phyloP scores from a whole-genome alignment of 2,797 vertebrate species.

The Ctenosaura bakeri region DNA sequence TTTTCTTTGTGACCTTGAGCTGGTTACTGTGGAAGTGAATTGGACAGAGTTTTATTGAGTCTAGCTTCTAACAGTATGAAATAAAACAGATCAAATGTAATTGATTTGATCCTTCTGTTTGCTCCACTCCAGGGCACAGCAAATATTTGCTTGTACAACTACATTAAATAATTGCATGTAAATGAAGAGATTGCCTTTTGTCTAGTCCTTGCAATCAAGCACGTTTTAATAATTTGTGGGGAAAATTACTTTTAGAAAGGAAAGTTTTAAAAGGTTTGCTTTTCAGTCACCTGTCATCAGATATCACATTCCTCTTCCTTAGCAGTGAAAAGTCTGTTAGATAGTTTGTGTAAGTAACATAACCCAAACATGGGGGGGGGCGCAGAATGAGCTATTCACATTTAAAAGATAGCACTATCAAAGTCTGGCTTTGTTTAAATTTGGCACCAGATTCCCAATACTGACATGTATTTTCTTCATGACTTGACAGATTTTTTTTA shows the following conservation, averaged over 20 bases:
- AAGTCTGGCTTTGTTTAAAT: conserved; percentile 65
- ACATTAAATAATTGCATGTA: conserved; percentile 46
- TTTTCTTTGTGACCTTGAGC: conserved; percentile 66
- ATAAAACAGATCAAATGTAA: conserved; percentile 67
- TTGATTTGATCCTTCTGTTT: conserved; percentile 62
- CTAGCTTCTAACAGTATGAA: conserved; percentile 49
- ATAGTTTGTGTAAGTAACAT: conserved; percentile 47
- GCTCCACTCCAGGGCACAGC: conserved; percentile 45
- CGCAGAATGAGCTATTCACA: conserved; percentile 59
- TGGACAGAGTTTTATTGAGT: conserved; percentile 66
- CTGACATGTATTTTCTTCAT: conserved; percentile 49
- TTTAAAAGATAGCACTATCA: conserved; percentile 59
- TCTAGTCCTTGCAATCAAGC: conserved; percentile 39
- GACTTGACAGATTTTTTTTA: conserved; percentile 48
- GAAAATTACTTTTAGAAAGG: conserved; percentile 34
- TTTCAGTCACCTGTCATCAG: conserved; percentile 57
- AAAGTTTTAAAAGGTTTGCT: conserved; percentile 3
- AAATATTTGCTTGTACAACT: conserved; percentile 51
- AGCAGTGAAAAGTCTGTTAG: conserved; percentile 42
- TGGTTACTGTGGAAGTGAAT: conserved; percentile 53
- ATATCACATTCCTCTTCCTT: conserved; percentile 37
- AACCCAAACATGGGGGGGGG: conserved; percentile 65
- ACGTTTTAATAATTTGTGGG: not conserved
- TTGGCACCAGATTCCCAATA: conserved; percentile 54
- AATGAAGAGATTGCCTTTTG: conserved; percentile 36